These are phyloP conservation scores for Globodera rostochiensis DNA, from an alignment of 1,140 invertebrate genomes.

Conservation along the genomic window DNA sequence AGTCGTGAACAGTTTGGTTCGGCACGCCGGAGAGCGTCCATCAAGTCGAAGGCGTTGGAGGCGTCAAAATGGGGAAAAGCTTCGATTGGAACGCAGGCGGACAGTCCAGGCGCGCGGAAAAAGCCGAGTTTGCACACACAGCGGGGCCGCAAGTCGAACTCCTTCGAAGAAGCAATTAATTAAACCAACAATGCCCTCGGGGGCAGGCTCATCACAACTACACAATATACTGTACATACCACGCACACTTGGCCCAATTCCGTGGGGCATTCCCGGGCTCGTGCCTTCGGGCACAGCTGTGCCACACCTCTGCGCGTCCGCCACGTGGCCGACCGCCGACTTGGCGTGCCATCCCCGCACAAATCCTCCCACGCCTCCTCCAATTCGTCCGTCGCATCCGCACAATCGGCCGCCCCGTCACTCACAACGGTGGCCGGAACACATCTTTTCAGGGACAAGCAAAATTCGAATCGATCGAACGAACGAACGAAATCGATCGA, in stretches of 20 bases:
- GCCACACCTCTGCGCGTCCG: background rate
- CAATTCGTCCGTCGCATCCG: slow-evolving; percentile 61
- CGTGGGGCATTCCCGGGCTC: slow-evolving; percentile 8
- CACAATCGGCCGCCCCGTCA: slow-evolving; percentile 54
- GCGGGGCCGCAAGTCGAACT: slow-evolving; percentile 32
- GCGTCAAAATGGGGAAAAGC: slow-evolving; percentile 35
- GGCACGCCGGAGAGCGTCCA: slow-evolving; percentile 12
- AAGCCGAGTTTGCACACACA: slow-evolving; percentile 45
- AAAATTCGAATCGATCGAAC: too few species aligned
- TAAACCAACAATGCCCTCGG: slow-evolving; percentile 8
- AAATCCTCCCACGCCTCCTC: slow-evolving; percentile 32
- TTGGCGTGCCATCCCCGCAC: slow-evolving; percentile 31
- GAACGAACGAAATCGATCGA: too few species aligned
- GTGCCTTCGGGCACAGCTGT: slow-evolving; percentile 25
- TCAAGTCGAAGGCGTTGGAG: slow-evolving; percentile 9
- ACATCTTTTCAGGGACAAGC: slow-evolving; percentile 25
- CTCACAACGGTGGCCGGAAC: slow-evolving; percentile 39
- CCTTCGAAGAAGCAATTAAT: slow-evolving; percentile 28
- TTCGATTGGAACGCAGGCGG: slow-evolving; percentile 35
- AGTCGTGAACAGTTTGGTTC: slow-evolving; percentile 40
- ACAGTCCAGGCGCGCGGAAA: slow-evolving; percentile 37
- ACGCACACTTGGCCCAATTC: slow-evolving; percentile 60
- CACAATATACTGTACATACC: slow-evolving; percentile 33
- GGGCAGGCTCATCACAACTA: background rate
- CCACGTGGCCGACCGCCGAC: slow-evolving; percentile 11